Base-by-base conservation (phyloP, 2,797 vertebrate genomes). In the Bothrops alternatus region DNA sequence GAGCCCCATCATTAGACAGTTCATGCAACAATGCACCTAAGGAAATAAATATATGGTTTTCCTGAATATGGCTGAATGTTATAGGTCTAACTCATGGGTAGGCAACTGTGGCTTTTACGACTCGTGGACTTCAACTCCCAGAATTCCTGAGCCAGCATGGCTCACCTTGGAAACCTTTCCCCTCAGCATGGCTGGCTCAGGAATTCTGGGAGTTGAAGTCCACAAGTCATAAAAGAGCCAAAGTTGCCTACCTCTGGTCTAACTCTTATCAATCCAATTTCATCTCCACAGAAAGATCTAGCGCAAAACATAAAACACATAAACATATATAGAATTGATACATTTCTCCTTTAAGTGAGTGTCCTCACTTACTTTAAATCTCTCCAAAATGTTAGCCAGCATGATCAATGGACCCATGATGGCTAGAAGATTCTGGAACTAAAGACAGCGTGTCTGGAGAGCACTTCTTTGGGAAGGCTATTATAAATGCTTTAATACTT, bases 1-100 rank as follows among this genome's bases (percentile, higher is more conserved):
- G 97, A 56, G 98, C 98, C 13, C 98, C 98, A 0, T 98, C 98
- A 0, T 98, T 98, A 88, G 98, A 98, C n/a, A 98, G 96, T 92
- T 98, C 98, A 0, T 98, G 98, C 87, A 98, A 94, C 69, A 98
- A 95, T 92, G 98, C 98, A 94, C 98, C 98, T 98, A 92, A 89
- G 65, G 93, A 95, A 87, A 95, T 0, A 87, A 16, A 60, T 0
- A 18, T 10, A 20, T 56, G 5, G 53, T 73, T 55, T 63, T 69
- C 57, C 56, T 78, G 55, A 2, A 4, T 8, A 50, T 18, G 47
- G 28, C 7, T 56, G 82, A 1, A 47, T 26, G 37, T 56, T 82
- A 47, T n/a, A 73, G 89, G 26, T 47, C 4, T 53, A 47, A 18
- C 20, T 53, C 28, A 42, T 42, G 42, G 42, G 42, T 42, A 42